phyloP scores from a whole-genome alignment of 92 coral and sea anemone species.

The Anthopleura xanthogrammica region DNA sequence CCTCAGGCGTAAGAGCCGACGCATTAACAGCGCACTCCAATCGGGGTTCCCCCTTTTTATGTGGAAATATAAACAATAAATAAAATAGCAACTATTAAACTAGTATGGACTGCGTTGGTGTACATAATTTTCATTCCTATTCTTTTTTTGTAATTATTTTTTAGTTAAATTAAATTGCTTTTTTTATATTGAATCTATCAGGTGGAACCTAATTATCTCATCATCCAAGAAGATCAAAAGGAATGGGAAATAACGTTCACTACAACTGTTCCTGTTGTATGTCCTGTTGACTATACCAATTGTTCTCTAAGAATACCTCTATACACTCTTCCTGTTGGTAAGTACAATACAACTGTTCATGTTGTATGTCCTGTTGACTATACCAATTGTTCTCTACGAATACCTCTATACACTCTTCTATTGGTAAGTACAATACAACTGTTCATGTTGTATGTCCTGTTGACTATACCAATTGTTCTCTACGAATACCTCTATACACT shows the following conservation, averaged over 20 bases:
- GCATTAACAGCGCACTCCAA: too few relatives aligned
- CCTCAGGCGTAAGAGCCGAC: too few relatives aligned
- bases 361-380: conserved; percentile 59
- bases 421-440: conserved; percentile 64
- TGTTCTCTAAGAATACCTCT: conserved; percentile 74
- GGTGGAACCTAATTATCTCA: conserved; percentile 72
- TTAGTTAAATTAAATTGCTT: too few relatives aligned
- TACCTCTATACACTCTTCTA: conserved; percentile 66
- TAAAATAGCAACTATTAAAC: too few relatives aligned
- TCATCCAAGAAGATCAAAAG: conserved; percentile 67
- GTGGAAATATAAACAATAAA: too few relatives aligned
- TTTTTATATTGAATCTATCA: background rate
- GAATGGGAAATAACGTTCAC: conserved; percentile 51
- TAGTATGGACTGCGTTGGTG: too few relatives aligned
- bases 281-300: conserved; percentile 52
- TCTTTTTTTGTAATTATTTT: too few relatives aligned
- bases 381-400: conserved; percentile 68
- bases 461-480: conserved; percentile 62
- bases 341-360: conserved; percentile 63
- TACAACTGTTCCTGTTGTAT: conserved; percentile 79
- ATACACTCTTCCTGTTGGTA: conserved; percentile 77
- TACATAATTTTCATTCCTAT: too few relatives aligned
- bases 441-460: conserved; percentile 78
- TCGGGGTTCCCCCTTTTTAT: too few relatives aligned
- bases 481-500: conserved; percentile 65